These are phyloP conservation scores for Panthera tigris DNA, from an alignment of 2,113 vertebrate genomes.

Conservation along the genomic window DNA sequence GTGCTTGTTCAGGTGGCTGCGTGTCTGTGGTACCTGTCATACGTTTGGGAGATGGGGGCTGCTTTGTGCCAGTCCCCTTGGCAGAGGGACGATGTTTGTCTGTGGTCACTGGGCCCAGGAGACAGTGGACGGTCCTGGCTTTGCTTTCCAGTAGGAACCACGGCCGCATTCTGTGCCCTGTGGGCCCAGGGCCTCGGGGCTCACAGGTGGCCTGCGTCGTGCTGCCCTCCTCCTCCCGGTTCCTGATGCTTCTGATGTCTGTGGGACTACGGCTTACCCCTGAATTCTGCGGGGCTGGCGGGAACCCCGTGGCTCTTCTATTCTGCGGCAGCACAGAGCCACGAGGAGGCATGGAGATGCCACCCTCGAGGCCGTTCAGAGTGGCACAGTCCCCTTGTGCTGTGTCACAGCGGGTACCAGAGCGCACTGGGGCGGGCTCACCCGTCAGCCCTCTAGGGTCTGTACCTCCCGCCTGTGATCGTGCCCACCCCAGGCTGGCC, in stretches of 20 bases:
- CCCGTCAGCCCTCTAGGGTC: background rate
- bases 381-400: background rate
- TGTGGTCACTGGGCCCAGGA: fast-evolving
- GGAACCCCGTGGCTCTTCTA: fast-evolving
- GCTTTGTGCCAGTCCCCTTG: background rate
- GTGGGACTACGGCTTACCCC: fast-evolving
- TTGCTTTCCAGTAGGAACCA: too few relatives aligned
- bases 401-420: fast-evolving
- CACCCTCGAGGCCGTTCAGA: fast-evolving
- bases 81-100: too few relatives aligned
- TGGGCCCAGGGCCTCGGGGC: background rate
- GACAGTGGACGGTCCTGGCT: background rate
- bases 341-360: fast-evolving
- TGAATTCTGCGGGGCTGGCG: background rate
- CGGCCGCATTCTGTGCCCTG: fast-evolving
- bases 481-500: fast-evolving
- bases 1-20: background rate
- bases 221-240: too few relatives aligned
- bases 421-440: too few relatives aligned
- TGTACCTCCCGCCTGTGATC: background rate
- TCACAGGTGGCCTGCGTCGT: fast-evolving
- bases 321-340: fast-evolving
- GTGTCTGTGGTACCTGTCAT: fast-evolving
- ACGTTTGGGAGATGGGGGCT: background rate
- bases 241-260: too few relatives aligned